Conservation (phyloP, 2,888 invertebrate genomes). For the Lochmaea capreae region DNA sequence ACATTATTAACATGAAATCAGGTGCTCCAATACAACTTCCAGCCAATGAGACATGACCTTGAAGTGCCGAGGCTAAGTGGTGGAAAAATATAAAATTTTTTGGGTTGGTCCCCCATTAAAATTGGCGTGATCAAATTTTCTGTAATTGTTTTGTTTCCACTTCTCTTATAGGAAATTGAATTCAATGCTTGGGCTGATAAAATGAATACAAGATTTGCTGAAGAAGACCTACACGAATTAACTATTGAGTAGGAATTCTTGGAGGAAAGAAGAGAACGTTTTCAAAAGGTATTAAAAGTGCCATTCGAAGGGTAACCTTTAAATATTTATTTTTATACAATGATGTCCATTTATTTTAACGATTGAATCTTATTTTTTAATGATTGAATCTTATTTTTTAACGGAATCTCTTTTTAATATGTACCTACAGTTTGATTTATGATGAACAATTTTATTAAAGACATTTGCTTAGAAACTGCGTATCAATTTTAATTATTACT, state of each 20-base stretch:
- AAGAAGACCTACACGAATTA: slow-evolving; percentile 68
- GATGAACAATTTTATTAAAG: not conserved
- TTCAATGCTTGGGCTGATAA: slow-evolving; percentile 69
- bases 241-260: slow-evolving; percentile 62
- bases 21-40: too few species aligned
- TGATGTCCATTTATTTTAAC: not conserved
- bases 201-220: slow-evolving; percentile 72
- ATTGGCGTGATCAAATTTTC: too few species aligned
- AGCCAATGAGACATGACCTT: too few species aligned
- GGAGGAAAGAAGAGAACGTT: not conserved
- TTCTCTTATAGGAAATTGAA: slow-evolving; percentile 63
- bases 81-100: too few species aligned
- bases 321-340: not conserved
- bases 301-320: slow-evolving; percentile 4
- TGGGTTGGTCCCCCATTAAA: too few species aligned
- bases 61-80: too few species aligned
- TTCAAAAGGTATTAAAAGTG: slow-evolving; percentile 22
- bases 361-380: not conserved
- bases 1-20: too few species aligned
- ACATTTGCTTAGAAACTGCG: not conserved
- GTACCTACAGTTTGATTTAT: not conserved
- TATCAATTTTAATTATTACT: not conserved
- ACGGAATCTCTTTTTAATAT: not conserved
- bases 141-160: not conserved
- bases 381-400: not conserved